phyloP scores from a whole-genome alignment of 1,140 invertebrate genomes.

The Caenorhabditis tropicalis region DNA sequence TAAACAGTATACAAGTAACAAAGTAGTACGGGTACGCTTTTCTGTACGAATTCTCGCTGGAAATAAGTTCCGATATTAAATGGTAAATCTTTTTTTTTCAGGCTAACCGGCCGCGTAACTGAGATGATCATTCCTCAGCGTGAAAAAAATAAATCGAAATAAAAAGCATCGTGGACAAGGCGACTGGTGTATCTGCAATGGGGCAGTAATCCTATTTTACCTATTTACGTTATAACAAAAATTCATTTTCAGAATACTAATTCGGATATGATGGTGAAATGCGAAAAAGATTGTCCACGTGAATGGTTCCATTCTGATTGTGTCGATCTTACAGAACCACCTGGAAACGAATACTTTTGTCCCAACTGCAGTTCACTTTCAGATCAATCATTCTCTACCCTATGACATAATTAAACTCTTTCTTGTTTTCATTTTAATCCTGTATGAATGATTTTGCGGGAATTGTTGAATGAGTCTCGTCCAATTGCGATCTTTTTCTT shows the following conservation, averaged over 20 bases:
- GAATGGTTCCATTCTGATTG: conserved; percentile 45
- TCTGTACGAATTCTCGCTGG: too few species aligned
- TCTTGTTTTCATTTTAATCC: too few species aligned
- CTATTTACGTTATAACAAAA: neutral
- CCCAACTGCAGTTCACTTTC: neutral
- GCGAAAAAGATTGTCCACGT: neutral
- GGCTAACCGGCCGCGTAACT: conserved; percentile 45
- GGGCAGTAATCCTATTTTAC: neutral
- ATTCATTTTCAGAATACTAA: neutral
- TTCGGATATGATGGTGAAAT: conserved; percentile 33
- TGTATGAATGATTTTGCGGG: neutral
- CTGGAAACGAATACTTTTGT: conserved; percentile 17
- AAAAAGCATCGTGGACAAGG: neutral
- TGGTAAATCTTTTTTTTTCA: neutral
- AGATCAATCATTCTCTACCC: neutral
- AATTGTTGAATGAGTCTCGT: too few species aligned
- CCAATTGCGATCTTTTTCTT: too few species aligned
- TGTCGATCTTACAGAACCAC: neutral
- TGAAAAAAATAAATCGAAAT: neutral
- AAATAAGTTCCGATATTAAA: neutral
- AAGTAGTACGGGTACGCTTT: too few species aligned
- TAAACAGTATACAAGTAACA: neutral
- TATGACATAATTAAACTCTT: neutral
- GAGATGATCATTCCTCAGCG: neutral
- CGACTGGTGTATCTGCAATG: conserved; percentile 1